Evolutionary conservation across 2,797 vertebrate genomes (phyloP).

Genomic region (Leuciscus waleckii): DNA sequence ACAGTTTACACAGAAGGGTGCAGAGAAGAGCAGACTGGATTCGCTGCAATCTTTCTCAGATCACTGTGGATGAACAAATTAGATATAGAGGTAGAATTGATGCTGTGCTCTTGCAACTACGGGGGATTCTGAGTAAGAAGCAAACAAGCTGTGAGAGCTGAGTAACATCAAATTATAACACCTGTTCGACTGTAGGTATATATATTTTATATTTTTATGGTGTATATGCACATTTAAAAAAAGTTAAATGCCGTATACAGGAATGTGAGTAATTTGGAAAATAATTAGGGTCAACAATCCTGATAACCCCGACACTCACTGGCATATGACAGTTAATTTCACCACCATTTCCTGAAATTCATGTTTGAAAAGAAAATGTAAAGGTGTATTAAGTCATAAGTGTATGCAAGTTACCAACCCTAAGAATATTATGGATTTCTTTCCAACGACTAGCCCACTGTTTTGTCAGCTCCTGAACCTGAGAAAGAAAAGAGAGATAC

Average conservation of each 20-base stretch:
- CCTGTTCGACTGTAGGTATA: background rate
- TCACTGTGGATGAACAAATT: slow-evolving; percentile 45
- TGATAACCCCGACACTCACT: background rate
- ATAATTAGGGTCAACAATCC: background rate
- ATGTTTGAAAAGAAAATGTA: background rate
- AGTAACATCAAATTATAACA: slow-evolving; percentile 23
- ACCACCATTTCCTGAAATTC: background rate
- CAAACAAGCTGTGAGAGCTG: background rate
- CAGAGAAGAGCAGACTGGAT: slow-evolving; percentile 15
- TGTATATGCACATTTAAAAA: background rate
- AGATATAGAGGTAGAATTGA: slow-evolving; percentile 9
- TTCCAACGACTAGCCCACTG: slow-evolving; percentile 99
- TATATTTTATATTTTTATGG: background rate
- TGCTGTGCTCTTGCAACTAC: background rate
- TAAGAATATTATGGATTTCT: slow-evolving; percentile 96
- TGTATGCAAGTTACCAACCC: slow-evolving; percentile 76
- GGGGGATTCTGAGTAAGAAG: slow-evolving; percentile 5
- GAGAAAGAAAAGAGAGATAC: slow-evolving; percentile 7
- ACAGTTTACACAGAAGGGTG: slow-evolving; percentile 13
- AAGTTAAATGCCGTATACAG: background rate
- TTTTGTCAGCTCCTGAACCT: slow-evolving; percentile 96
- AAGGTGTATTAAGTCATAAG: background rate
- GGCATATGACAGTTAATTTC: background rate
- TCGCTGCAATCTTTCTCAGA: background rate
- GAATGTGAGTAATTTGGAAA: background rate